These are phyloP conservation scores for Tokudaia tokunoshimensis DNA, from an alignment of 2,797 vertebrate species.

Conservation along the genomic window DNA sequence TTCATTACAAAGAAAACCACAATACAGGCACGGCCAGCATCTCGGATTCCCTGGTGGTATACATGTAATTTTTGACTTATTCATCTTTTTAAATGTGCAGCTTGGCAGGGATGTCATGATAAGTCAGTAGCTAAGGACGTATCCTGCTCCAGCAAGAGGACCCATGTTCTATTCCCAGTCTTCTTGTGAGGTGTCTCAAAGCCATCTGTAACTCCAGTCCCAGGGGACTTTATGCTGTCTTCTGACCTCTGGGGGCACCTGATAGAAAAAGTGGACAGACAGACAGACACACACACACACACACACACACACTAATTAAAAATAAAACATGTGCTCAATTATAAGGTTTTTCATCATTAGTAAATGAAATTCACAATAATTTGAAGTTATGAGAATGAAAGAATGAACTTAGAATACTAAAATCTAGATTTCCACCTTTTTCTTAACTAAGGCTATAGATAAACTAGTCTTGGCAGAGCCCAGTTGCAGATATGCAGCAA, in stretches of 20 bases:
- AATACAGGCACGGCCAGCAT: background rate
- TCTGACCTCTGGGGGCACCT: background rate
- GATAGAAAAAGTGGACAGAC: background rate
- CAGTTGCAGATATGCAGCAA: background rate
- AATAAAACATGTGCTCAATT: background rate
- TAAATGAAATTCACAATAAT: background rate
- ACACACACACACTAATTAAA: background rate
- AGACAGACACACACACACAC: background rate
- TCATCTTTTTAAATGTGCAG: background rate
- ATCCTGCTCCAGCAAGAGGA: background rate
- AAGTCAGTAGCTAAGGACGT: background rate
- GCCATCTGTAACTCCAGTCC: background rate
- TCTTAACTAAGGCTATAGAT: constrained; percentile 15
- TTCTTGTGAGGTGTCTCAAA: background rate
- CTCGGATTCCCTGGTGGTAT: background rate
- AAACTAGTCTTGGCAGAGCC: constrained; percentile 1
- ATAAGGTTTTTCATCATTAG: background rate
- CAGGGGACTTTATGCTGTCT: background rate
- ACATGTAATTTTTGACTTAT: background rate
- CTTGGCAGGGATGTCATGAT: background rate
- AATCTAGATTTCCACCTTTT: background rate
- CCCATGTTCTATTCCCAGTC: background rate
- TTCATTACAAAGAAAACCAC: constrained; percentile 10
- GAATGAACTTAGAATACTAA: background rate
- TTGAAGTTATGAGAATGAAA: background rate